phyloP scores from a whole-genome alignment of 2,797 vertebrate species.

The Florisuga fusca region DNA sequence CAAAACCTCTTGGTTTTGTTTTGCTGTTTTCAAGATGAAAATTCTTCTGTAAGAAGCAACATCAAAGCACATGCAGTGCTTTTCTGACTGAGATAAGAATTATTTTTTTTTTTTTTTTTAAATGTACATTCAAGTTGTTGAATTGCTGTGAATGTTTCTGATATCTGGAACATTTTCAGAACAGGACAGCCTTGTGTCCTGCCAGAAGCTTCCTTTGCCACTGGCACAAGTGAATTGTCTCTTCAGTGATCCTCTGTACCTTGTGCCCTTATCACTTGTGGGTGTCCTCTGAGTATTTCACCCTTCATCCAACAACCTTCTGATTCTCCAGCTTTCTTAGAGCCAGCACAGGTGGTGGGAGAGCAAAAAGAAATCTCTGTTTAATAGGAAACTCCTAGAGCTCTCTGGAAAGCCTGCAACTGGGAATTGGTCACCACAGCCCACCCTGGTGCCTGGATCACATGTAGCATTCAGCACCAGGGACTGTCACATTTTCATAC shows the following conservation, averaged over 20 bases:
- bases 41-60: not conserved
- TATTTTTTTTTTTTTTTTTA: not conserved
- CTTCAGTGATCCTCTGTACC: not conserved
- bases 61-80: not conserved
- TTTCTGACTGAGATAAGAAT: not conserved
- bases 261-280: not conserved
- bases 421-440: rapidly evolving
- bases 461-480: rapidly evolving
- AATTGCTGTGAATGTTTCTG: not conserved
- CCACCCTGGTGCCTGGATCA: not conserved
- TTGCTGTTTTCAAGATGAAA: not conserved
- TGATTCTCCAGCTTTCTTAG: not conserved
- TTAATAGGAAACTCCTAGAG: rapidly evolving
- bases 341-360: not conserved
- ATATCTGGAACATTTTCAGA: not conserved
- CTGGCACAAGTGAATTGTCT: not conserved
- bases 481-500: not conserved
- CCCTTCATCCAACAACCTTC: not conserved
- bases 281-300: not conserved
- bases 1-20: not conserved
- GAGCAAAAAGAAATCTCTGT: not conserved
- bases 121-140: not conserved
- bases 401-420: not conserved
- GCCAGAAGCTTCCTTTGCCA: not conserved
- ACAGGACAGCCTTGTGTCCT: not conserved